A percentile compares a stretch with the other conserved stretches of the same genome.
Conservation (phyloP, 2,797 vertebrate genomes). For the Lacerta agilis region DNA sequence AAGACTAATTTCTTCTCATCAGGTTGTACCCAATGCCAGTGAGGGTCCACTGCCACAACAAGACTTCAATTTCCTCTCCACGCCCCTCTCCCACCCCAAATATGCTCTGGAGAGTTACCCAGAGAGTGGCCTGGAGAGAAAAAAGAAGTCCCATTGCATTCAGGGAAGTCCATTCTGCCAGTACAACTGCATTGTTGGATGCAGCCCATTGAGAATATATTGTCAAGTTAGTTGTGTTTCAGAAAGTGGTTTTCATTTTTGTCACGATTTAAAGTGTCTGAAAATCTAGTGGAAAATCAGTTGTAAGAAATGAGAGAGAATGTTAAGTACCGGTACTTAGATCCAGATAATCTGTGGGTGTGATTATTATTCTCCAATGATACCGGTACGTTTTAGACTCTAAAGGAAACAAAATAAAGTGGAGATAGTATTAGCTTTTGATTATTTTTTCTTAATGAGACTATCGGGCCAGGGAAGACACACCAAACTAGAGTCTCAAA, state of each 20-base stretch:
- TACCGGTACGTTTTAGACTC: not conserved
- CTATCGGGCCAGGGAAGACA: not conserved
- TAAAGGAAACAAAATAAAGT: not conserved
- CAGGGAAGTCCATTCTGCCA: no score
- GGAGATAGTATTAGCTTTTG: not conserved
- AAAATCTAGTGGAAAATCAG: not conserved
- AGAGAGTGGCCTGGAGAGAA: no score
- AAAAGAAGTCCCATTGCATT: no score
- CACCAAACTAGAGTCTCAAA: not conserved
- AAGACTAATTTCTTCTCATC: not conserved
- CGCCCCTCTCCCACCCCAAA: no score
- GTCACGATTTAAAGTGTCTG: not conserved
- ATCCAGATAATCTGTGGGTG: not conserved
- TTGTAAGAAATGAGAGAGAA: not conserved
- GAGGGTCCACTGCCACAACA: no score
- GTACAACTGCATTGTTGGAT: not conserved
- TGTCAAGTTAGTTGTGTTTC: not conserved
- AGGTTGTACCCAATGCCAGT: no score
- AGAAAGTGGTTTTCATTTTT: not conserved
- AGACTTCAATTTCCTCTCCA: no score
- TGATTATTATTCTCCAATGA: not conserved
- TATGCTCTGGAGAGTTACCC: no score
- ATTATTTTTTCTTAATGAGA: not conserved
- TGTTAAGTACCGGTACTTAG: no score
- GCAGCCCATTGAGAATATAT: not conserved